Base-by-base conservation (phyloP, 2,888 invertebrate genomes). In the Malthinus seriepunctatus region DNA sequence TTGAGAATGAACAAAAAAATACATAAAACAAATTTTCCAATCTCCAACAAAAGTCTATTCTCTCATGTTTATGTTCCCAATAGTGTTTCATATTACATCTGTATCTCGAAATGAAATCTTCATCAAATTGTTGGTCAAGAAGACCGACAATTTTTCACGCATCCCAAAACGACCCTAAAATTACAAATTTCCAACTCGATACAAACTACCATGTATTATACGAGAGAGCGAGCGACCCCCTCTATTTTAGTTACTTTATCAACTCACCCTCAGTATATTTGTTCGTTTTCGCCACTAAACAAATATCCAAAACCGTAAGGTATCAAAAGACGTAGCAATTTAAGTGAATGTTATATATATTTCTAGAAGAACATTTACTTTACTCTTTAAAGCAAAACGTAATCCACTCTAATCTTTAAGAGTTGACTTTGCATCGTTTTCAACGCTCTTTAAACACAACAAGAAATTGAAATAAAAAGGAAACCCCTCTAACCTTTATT, bases 81-180 rank as follows among this genome's bases (percentile, higher is more conserved):
- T 63, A 67, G 69, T 67, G 62, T 65, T 69, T 64, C 65, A 55
- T 69, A 71, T 68, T 69, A 69, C 68, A 62, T 67, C 65, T 56
- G 66, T 63, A 65, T 67, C 64, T 67, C 64, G 55, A 56, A 33
- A 63, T 59, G 66, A 69, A 69, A 69, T 69, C 67, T 66, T 65
- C 69, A 69, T 71, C 71, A 70, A 67, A 71, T 71, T 68, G 67
- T 68, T 66, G 69, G 69, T 68, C 67, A 68, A 69, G 68, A 65
- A 23, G 23, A 23, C 23, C 62, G 66, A 69, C 67, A 67, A 67
- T 69, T 68, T 61, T 42, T 62, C 47, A 38, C 45, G 46, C 56
- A 62, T 67, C 65, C 66, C 67, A 61, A 47, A 45, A 67, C 66
- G 67, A 67, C 63, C 55, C 50, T 52, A 50, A 47, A 56, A 48